phyloP scores from a whole-genome alignment of 2,888 invertebrate genomes.

The Lasioglossum figueresi region DNA sequence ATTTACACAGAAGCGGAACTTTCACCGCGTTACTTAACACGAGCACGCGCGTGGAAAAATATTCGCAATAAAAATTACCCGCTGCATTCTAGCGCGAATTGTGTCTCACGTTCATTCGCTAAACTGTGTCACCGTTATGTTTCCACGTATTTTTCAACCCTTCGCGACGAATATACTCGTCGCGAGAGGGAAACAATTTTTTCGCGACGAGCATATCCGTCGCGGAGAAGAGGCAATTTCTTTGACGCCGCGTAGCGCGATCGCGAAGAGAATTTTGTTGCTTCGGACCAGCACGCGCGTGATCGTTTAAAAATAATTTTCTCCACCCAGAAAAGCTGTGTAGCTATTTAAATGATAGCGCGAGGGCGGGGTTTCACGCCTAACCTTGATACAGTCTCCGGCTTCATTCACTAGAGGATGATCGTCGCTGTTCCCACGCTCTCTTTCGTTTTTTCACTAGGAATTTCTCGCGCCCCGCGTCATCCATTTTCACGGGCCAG shows the following conservation, averaged over 20 bases:
- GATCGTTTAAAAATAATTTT: neutral
- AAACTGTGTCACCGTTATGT: neutral
- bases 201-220: neutral
- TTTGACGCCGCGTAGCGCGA: too few relatives aligned
- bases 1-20: neutral
- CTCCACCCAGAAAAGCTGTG: neutral
- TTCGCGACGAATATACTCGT: neutral
- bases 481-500: conserved; percentile 11
- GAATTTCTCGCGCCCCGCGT: conserved; percentile 1
- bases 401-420: conserved; percentile 5
- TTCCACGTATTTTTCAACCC: neutral
- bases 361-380: neutral
- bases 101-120: neutral
- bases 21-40: neutral
- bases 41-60: neutral
- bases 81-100: neutral
- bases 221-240: neutral
- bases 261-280: neutral
- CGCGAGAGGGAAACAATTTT: neutral
- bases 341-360: neutral
- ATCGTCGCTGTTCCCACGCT: conserved; percentile 6
- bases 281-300: neutral
- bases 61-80: neutral
- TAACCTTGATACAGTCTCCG: conserved; percentile 5
- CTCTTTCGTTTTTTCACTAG: neutral